These are phyloP conservation scores for Halcyon badia DNA, from an alignment of 2,797 vertebrate genomes.

Conservation along the genomic window DNA sequence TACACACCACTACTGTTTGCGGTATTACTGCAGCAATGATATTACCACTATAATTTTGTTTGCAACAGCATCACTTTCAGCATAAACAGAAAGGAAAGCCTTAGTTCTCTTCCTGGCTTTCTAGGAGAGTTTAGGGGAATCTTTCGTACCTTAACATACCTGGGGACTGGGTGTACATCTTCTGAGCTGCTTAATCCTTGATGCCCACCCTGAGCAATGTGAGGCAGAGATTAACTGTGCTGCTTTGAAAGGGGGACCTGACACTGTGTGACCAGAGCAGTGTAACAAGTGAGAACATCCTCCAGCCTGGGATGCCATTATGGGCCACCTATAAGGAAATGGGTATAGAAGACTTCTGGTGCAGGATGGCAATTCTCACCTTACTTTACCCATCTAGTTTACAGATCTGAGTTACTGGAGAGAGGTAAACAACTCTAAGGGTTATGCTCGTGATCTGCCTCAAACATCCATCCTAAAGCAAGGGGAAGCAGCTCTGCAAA, in stretches of 20 bases:
- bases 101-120: neutral
- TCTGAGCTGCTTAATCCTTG: neutral
- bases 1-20: neutral
- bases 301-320: neutral
- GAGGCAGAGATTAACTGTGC: neutral
- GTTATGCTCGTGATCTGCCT: neutral
- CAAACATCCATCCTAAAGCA: neutral
- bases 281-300: fast-evolving
- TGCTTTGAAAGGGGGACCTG: neutral
- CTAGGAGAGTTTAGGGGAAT: neutral
- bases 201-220: neutral
- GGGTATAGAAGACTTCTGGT: fast-evolving
- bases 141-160: neutral
- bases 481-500: neutral
- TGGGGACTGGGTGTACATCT: neutral
- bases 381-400: neutral
- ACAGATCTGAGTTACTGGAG: neutral
- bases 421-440: neutral
- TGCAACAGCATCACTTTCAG: neutral
- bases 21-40: neutral
- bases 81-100: neutral
- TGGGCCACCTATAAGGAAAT: neutral
- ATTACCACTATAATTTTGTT: neutral
- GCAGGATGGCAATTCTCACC: neutral
- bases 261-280: neutral